Percentiles rank a stretch among this genome's conserved stretches.
Evolutionary conservation across 30 jellyfish, hydroid and myxozoan genomes (phyloP).

Genomic region (Morbakka virulenta): DNA sequence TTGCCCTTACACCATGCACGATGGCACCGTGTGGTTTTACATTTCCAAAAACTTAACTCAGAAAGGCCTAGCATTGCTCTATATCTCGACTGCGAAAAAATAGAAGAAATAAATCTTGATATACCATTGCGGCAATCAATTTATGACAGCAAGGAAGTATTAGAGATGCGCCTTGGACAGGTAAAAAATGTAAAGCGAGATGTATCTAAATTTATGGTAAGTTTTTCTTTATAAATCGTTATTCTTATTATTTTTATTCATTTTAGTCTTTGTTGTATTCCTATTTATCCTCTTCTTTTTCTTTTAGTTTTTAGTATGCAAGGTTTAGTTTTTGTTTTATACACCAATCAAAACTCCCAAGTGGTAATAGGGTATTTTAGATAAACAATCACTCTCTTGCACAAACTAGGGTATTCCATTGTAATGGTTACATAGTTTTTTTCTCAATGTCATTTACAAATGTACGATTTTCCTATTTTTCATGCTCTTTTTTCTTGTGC

Average conservation of each 20-base stretch:
- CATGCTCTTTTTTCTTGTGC: no score
- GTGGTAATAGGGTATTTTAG: no score
- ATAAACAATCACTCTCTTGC: no score
- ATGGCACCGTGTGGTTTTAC: constrained; percentile 90
- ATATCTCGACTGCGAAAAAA: constrained; percentile 79
- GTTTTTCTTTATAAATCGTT: constrained; percentile 6
- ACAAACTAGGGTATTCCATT: no score
- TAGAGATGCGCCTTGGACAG: constrained; percentile 86
- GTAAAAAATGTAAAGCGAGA: constrained; percentile 67
- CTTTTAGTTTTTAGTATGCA: not conserved
- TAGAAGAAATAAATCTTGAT: constrained; percentile 60
- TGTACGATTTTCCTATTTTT: no score
- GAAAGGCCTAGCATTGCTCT: constrained; percentile 68
- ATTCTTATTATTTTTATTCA: not conserved
- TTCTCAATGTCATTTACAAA: no score
- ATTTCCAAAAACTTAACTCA: constrained; percentile 46
- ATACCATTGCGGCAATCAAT: constrained; percentile 49
- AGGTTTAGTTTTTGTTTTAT: not conserved
- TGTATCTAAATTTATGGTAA: constrained; percentile 75
- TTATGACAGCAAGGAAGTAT: constrained; percentile 51
- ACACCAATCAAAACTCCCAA: no score
- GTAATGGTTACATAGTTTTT: no score
- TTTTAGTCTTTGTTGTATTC: not conserved
- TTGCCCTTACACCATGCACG: constrained; percentile 78
- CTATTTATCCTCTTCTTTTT: not conserved